Percentiles rank a stretch among this genome's conserved stretches.
These are phyloP conservation scores for Archips xylosteana DNA, from an alignment of 2,888 invertebrate genomes.

Conservation along the genomic window DNA sequence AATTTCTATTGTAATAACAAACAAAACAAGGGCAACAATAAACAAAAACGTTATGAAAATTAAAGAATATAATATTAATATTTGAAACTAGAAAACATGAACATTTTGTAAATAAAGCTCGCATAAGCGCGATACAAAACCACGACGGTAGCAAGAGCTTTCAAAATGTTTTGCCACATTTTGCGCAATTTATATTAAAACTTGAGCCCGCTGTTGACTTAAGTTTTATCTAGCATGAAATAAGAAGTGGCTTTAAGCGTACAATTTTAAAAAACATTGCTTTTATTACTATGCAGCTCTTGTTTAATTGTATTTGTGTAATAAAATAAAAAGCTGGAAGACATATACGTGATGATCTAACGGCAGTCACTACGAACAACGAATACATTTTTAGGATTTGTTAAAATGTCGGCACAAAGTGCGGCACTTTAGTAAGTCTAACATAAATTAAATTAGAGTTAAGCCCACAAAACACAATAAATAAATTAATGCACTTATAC, in stretches of 20 bases:
- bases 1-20: too few relatives aligned
- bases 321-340: neutral
- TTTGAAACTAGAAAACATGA: neutral
- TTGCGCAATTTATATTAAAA: slow-evolving; percentile 40
- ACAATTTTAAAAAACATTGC: neutral
- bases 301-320: neutral
- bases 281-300: neutral
- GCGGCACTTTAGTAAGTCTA: too few relatives aligned
- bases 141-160: slow-evolving; percentile 43
- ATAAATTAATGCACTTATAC: too few relatives aligned
- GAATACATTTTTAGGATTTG: too few relatives aligned
- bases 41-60: neutral
- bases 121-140: slow-evolving; percentile 47
- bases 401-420: too few relatives aligned
- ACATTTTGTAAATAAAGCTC: slow-evolving; percentile 8
- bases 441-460: too few relatives aligned
- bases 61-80: neutral
- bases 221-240: slow-evolving; percentile 28
- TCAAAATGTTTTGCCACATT: slow-evolving; percentile 43
- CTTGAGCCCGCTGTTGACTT: slow-evolving; percentile 19
- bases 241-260: slow-evolving; percentile 11
- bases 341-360: too few relatives aligned
- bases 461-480: too few relatives aligned
- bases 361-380: too few relatives aligned
- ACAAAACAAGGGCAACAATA: neutral